A percentile compares a stretch with the other conserved stretches of the same genome.
Conservation (phyloP, 2,797 vertebrate species). For the Centropyge bicolor region DNA sequence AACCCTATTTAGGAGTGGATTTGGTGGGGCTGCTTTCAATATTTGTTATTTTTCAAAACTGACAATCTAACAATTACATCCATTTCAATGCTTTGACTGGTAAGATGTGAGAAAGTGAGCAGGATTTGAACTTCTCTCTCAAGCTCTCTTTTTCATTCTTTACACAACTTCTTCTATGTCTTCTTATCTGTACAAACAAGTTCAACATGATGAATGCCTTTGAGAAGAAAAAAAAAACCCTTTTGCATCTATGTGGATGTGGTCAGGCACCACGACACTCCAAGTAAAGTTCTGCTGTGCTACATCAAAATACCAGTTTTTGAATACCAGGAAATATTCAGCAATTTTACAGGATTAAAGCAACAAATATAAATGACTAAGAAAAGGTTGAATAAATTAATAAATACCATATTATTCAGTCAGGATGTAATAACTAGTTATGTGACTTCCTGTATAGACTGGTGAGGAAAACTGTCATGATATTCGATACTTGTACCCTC, state of each 20-base stretch:
- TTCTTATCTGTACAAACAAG: not conserved
- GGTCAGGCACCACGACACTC: too few species aligned
- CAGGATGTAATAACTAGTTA: not conserved
- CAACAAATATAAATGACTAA: not conserved
- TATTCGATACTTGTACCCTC: not conserved
- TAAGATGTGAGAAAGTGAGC: not conserved
- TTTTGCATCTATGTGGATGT: not conserved
- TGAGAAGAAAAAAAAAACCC: not conserved
- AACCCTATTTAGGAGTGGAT: too few species aligned
- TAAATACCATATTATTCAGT: not conserved
- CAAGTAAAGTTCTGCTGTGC: not conserved
- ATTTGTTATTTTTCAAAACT: too few species aligned
- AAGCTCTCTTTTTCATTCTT: not conserved
- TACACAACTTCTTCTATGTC: not conserved
- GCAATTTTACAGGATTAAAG: not conserved
- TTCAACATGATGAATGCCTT: not conserved
- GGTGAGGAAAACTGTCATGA: not conserved
- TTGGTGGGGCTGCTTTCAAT: too few species aligned
- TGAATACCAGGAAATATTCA: not conserved
- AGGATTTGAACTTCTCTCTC: not conserved
- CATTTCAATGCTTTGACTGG: too few species aligned
- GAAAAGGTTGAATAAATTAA: not conserved
- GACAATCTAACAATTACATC: too few species aligned
- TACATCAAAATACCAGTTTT: not conserved
- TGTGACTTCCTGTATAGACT: not conserved